Evolutionary conservation across 2,113 vertebrate genomes (phyloP).

Genomic region (Aix galericulata): DNA sequence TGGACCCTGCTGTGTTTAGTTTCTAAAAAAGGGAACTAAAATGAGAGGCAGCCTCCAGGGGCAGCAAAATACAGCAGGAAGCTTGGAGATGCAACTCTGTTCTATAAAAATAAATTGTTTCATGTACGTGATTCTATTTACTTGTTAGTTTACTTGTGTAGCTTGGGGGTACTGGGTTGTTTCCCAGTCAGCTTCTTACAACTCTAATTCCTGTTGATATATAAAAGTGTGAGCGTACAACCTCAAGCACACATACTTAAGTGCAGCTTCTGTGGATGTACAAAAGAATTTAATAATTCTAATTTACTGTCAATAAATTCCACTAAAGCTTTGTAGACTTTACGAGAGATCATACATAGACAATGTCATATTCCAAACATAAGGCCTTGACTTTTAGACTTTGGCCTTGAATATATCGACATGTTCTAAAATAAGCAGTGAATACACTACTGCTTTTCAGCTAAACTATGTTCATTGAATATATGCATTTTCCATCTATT

Average conservation of each 20-base stretch:
- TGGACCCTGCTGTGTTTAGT: slow-evolving; percentile 62
- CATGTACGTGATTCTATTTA: slow-evolving; percentile 29
- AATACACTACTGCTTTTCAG: background rate
- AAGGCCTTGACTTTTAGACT: background rate
- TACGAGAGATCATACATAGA: background rate
- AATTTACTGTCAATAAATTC: background rate
- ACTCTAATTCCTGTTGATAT: slow-evolving; percentile 21
- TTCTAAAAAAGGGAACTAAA: slow-evolving; percentile 66
- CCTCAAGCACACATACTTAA: background rate
- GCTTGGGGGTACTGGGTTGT: background rate
- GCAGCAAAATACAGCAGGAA: slow-evolving; percentile 69
- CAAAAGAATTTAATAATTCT: background rate
- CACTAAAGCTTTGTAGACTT: background rate
- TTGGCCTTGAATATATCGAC: background rate
- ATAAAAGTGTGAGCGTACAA: background rate
- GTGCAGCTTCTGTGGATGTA: background rate
- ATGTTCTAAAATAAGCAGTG: background rate
- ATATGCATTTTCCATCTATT: background rate
- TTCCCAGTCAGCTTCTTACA: slow-evolving; percentile 1
- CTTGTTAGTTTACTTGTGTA: slow-evolving; percentile 50
- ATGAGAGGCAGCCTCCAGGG: slow-evolving; percentile 41
- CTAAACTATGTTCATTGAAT: background rate
- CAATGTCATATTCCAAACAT: background rate
- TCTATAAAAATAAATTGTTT: slow-evolving; percentile 44
- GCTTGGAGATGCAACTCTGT: slow-evolving; percentile 7